Percentiles rank a stretch among this genome's conserved stretches.
These are phyloP conservation scores for Episyrphus balteatus DNA, from an alignment of 1,140 invertebrate genomes.

Conservation along the genomic window DNA sequence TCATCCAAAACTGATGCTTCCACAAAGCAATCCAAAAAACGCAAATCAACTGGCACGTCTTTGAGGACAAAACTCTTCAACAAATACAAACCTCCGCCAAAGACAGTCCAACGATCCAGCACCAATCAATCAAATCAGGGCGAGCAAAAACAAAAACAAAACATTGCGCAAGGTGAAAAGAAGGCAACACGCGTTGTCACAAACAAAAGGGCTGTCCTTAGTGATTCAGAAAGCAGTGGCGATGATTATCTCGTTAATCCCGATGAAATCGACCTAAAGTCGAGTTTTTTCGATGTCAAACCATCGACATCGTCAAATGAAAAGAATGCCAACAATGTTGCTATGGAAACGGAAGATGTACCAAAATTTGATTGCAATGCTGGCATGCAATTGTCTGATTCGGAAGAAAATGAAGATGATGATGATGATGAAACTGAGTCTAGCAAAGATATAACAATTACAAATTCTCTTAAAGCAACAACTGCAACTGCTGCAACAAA, in stretches of 20 bases:
- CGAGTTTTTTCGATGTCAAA: constrained; percentile 23
- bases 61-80: constrained; percentile 31
- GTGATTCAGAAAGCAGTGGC: constrained; percentile 26
- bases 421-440: constrained; percentile 13
- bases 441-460: neutral
- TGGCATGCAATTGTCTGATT: constrained; percentile 25
- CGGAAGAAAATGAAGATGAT: constrained; percentile 31
- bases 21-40: constrained; percentile 17
- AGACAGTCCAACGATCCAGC: constrained; percentile 17
- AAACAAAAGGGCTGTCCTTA: constrained; percentile 10
- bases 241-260: constrained; percentile 34
- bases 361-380: constrained; percentile 34
- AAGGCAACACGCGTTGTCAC: constrained; percentile 17
- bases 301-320: neutral
- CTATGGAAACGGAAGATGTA: constrained; percentile 14
- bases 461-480: neutral
- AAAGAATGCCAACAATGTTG: neutral
- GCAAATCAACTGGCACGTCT: constrained; percentile 28
- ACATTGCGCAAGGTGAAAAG: constrained; percentile 12
- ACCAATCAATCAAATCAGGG: constrained; percentile 24
- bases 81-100: constrained; percentile 31
- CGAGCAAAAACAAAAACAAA: constrained; percentile 35
- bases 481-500: constrained; percentile 10
- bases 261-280: constrained; percentile 29
- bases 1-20: constrained; percentile 22